These are phyloP conservation scores for Mylabris phalerata DNA, from an alignment of 1,140 invertebrate genomes.

Conservation along the genomic window DNA sequence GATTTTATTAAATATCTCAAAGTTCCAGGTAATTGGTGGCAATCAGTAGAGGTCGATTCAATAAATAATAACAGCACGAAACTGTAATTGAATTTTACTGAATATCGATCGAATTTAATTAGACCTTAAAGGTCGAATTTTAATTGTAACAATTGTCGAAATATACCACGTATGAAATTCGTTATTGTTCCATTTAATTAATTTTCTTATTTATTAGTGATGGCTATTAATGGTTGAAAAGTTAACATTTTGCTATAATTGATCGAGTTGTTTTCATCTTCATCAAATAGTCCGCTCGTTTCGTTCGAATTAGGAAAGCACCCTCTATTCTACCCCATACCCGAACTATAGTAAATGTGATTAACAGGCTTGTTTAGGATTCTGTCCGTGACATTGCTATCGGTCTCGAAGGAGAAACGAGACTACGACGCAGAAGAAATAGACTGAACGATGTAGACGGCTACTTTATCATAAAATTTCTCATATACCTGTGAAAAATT, in stretches of 20 bases:
- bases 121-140: too few relatives aligned
- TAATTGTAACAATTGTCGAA: too few relatives aligned
- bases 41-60: too few relatives aligned
- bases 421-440: slow-evolving; percentile 8
- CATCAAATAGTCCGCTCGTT: slow-evolving; percentile 24
- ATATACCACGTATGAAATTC: too few relatives aligned
- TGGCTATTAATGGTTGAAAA: too few relatives aligned
- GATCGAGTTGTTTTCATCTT: slow-evolving; percentile 22
- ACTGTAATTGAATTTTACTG: too few relatives aligned
- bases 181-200: too few relatives aligned
- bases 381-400: slow-evolving; percentile 22
- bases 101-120: too few relatives aligned
- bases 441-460: slow-evolving; percentile 6
- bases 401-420: slow-evolving; percentile 17
- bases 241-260: slow-evolving; percentile 2
- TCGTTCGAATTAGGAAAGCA: slow-evolving; percentile 16
- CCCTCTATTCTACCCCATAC: neutral
- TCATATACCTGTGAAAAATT: slow-evolving; percentile 29
- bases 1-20: too few relatives aligned
- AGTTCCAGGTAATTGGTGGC: too few relatives aligned
- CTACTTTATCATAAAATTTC: slow-evolving; percentile 22
- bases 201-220: too few relatives aligned
- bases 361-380: slow-evolving; percentile 33
- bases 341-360: slow-evolving; percentile 21
- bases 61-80: too few relatives aligned